These are phyloP conservation scores for Thaumatotibia leucotreta DNA, from an alignment of 1,140 invertebrate genomes.

Conservation along the genomic window DNA sequence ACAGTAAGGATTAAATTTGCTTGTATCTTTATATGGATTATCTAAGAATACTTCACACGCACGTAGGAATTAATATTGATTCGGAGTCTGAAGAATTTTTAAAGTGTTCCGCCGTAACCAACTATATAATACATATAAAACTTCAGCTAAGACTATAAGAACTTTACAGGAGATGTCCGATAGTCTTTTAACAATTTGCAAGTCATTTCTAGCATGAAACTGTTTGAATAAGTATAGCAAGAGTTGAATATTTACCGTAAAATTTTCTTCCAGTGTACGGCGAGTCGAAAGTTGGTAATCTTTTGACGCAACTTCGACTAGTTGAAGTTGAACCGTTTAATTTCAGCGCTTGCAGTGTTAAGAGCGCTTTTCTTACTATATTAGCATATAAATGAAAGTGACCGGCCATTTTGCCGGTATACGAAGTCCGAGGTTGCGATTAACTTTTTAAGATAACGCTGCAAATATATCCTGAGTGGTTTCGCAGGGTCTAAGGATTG, in stretches of 20 bases:
- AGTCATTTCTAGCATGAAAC: background rate
- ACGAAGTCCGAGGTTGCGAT: slow-evolving; percentile 36
- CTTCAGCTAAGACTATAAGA: background rate
- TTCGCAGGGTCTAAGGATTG: background rate
- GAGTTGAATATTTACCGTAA: slow-evolving; percentile 9
- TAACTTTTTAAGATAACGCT: slow-evolving; percentile 36
- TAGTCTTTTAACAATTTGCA: slow-evolving; percentile 5
- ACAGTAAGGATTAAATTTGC: too few species aligned
- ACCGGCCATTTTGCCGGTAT: slow-evolving; percentile 36
- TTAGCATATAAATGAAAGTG: slow-evolving; percentile 62
- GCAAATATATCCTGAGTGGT: slow-evolving; percentile 1
- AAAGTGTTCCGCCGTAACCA: background rate
- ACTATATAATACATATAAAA: background rate
- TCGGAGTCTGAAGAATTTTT: too few species aligned
- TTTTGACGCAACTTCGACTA: slow-evolving; percentile 13
- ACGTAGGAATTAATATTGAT: too few species aligned
- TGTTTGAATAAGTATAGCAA: background rate
- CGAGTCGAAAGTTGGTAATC: slow-evolving; percentile 13
- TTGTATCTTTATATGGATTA: too few species aligned
- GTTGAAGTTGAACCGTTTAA: slow-evolving; percentile 13
- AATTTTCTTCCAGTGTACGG: slow-evolving; percentile 2
- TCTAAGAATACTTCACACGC: too few species aligned
- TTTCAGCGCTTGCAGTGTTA: slow-evolving; percentile 4
- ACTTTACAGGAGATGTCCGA: background rate
- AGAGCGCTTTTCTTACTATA: slow-evolving; percentile 24